These are phyloP conservation scores for Helicoverpa armigera DNA, from an alignment of 1,140 invertebrate genomes.

Conservation along the genomic window DNA sequence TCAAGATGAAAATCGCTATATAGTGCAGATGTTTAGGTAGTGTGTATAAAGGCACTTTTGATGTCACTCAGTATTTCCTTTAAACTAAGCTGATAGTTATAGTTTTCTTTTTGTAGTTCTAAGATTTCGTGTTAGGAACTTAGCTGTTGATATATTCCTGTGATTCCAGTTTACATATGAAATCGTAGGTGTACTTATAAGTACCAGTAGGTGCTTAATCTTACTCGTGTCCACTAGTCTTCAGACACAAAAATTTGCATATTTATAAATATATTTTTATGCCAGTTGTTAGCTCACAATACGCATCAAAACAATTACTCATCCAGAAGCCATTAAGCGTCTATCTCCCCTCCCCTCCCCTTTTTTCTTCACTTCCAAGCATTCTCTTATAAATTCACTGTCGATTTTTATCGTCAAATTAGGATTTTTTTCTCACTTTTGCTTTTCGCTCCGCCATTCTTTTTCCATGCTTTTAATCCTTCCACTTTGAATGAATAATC, in stretches of 20 bases:
- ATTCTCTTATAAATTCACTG: slow-evolving; percentile 25
- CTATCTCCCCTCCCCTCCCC: background rate
- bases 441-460: background rate
- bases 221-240: too few species aligned
- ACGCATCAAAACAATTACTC: slow-evolving; percentile 29
- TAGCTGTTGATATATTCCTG: too few species aligned
- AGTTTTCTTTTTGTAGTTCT: too few species aligned
- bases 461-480: slow-evolving; percentile 26
- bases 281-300: slow-evolving; percentile 10
- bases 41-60: too few species aligned
- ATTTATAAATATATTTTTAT: slow-evolving; percentile 22
- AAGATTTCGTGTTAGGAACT: too few species aligned
- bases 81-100: too few species aligned
- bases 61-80: too few species aligned
- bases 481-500: background rate
- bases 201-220: too few species aligned
- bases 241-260: background rate
- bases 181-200: too few species aligned
- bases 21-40: too few species aligned
- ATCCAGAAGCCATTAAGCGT: slow-evolving; percentile 24
- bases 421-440: slow-evolving; percentile 9
- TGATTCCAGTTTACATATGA: too few species aligned
- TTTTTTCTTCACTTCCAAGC: background rate
- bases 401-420: slow-evolving; percentile 34
- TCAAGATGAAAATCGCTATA: too few species aligned